Percentiles rank a stretch among this genome's conserved stretches.
Conservation (phyloP, 2,113 vertebrate genomes). For the Ivindomyrus marchei region DNA sequence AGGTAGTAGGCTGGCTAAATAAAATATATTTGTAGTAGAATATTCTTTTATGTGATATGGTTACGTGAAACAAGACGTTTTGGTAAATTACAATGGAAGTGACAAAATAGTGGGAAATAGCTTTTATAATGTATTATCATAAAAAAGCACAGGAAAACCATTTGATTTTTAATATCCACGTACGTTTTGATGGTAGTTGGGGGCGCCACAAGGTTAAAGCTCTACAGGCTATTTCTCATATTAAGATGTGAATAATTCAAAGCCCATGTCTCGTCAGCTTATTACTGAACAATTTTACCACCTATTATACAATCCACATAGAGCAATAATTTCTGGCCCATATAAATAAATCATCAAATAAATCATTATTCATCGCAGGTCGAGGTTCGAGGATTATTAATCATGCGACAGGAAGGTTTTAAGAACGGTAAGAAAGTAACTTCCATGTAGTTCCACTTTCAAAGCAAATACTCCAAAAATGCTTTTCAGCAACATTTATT, state of each 20-base stretch:
- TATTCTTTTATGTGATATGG: neutral
- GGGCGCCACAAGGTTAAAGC: constrained; percentile 17
- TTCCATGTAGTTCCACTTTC: neutral
- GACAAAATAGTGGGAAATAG: constrained; percentile 1
- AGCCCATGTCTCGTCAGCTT: neutral
- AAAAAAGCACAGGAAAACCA: neutral
- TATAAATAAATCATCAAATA: neutral
- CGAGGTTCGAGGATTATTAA: neutral
- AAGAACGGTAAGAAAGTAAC: neutral
- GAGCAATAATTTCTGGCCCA: neutral
- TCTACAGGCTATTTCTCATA: neutral
- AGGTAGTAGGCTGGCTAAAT: neutral
- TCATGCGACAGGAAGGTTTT: neutral
- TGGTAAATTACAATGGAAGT: neutral
- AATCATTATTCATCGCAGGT: neutral
- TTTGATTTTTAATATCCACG: constrained; percentile 20
- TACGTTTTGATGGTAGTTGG: neutral
- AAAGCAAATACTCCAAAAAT: neutral
- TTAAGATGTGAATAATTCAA: constrained; percentile 32
- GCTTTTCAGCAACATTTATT: neutral
- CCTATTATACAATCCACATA: constrained; percentile 20
- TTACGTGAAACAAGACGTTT: neutral
- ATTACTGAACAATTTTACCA: neutral
- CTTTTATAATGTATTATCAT: constrained; percentile 20
- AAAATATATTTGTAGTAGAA: neutral